phyloP scores from a whole-genome alignment of 1,140 invertebrate species.

The Nephila pilipes region DNA sequence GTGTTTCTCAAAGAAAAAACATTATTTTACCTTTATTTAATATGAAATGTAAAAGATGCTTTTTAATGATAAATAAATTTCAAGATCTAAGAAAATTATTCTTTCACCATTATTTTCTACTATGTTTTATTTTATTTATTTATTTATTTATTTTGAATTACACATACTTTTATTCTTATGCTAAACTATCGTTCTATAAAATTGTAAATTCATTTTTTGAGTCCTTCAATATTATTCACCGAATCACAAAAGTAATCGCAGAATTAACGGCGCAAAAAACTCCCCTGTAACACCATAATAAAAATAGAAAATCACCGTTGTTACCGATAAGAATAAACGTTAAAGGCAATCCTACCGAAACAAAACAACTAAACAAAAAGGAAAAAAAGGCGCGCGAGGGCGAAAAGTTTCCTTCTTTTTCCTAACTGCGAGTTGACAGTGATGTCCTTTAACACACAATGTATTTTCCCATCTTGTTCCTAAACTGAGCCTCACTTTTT shows the following conservation, averaged over 20 bases:
- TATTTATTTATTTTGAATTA: too few species aligned
- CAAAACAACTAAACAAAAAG: not conserved
- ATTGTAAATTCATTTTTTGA: too few species aligned
- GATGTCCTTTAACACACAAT: slow-evolving; percentile 48
- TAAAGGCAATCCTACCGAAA: not conserved
- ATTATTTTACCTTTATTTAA: too few species aligned
- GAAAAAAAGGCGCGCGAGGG: not conserved
- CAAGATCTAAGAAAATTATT: too few species aligned
- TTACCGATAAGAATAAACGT: not conserved
- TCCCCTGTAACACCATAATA: not conserved
- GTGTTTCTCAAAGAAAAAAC: too few species aligned
- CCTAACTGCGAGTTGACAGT: slow-evolving; percentile 15
- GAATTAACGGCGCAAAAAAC: not conserved
- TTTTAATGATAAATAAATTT: too few species aligned
- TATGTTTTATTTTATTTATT: too few species aligned
- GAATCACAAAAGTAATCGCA: not conserved
- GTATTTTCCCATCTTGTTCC: slow-evolving; percentile 40
- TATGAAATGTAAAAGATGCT: too few species aligned
- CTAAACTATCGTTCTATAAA: too few species aligned
- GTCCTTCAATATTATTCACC: too few species aligned
- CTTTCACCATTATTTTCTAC: too few species aligned
- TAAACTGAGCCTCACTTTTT: not conserved
- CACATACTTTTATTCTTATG: too few species aligned
- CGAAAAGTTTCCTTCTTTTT: not conserved
- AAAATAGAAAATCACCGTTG: not conserved